These are phyloP conservation scores for Ahaetulla prasina DNA, from an alignment of 2,113 vertebrate species.

Conservation along the genomic window DNA sequence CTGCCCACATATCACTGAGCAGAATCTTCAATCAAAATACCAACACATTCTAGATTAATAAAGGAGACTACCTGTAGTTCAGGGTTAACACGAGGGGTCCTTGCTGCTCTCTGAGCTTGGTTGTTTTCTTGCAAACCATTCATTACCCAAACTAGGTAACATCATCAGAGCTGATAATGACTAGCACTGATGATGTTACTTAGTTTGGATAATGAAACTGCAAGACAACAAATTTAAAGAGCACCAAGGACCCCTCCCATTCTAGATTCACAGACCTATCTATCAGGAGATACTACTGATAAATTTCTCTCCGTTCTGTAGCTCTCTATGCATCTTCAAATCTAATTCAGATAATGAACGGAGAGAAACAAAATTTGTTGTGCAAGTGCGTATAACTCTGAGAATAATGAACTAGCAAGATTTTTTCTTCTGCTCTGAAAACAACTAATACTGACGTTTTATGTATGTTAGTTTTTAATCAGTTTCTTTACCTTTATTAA, in stretches of 20 bases:
- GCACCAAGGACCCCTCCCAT: background rate
- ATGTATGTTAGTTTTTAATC: background rate
- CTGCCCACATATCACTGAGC: background rate
- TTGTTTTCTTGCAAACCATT: background rate
- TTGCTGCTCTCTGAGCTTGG: background rate
- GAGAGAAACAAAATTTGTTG: background rate
- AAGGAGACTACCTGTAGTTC: background rate
- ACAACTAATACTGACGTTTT: background rate
- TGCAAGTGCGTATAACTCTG: background rate
- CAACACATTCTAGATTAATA: background rate
- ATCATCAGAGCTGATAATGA: background rate
- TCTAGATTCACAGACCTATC: background rate
- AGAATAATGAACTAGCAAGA: background rate
- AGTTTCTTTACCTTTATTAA: background rate
- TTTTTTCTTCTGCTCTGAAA: background rate
- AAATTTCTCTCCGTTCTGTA: background rate
- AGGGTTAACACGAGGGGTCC: background rate
- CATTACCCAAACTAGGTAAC: background rate
- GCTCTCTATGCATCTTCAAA: background rate
- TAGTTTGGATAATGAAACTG: background rate
- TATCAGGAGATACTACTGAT: background rate
- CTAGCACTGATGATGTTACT: background rate
- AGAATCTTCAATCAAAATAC: background rate
- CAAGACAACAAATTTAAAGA: background rate
- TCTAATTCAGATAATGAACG: background rate